A percentile compares a stretch with the other conserved stretches of the same genome.
Evolutionary conservation across 2,797 vertebrate species (phyloP).

Genomic region (Poeciliopsis presidionis): DNA sequence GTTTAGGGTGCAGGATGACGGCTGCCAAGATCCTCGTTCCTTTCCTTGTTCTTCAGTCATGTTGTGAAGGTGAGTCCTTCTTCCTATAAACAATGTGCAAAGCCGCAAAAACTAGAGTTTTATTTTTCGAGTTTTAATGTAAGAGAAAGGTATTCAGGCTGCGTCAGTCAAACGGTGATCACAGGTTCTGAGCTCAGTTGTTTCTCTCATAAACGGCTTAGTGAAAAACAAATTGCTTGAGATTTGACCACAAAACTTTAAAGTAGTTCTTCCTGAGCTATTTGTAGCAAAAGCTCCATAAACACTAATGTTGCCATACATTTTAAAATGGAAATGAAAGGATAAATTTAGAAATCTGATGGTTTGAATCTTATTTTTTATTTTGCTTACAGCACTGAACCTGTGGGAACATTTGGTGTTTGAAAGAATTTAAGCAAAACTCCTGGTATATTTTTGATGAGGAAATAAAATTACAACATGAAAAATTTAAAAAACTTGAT

Average conservation of each 20-base stretch:
- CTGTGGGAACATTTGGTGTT: background rate
- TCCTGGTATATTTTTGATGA: no score
- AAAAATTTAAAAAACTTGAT: no score
- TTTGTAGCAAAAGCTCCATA: background rate
- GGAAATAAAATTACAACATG: background rate
- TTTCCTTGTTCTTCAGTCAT: constrained; percentile 72
- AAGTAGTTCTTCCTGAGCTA: background rate
- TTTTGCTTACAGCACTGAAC: background rate
- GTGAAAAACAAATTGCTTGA: background rate
- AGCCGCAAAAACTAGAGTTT: constrained; percentile 9
- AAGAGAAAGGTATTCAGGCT: constrained; percentile 8
- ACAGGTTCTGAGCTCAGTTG: constrained; percentile 7
- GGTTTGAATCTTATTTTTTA: background rate
- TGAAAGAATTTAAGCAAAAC: background rate
- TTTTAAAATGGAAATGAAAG: background rate
- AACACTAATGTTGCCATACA: background rate
- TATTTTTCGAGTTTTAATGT: constrained; percentile 1
- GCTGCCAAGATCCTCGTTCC: constrained; percentile 77
- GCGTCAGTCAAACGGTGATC: constrained; percentile 18
- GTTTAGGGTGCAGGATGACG: constrained; percentile 74
- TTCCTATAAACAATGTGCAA: background rate
- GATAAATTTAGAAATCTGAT: background rate
- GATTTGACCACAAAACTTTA: background rate
- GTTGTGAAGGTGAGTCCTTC: constrained; percentile 77
- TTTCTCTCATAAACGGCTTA: constrained; percentile 4